Evolutionary conservation across 2,888 invertebrate species (phyloP), one percentile per base, ranked within the genome.

Genomic region (Proisotoma minuta): DNA sequence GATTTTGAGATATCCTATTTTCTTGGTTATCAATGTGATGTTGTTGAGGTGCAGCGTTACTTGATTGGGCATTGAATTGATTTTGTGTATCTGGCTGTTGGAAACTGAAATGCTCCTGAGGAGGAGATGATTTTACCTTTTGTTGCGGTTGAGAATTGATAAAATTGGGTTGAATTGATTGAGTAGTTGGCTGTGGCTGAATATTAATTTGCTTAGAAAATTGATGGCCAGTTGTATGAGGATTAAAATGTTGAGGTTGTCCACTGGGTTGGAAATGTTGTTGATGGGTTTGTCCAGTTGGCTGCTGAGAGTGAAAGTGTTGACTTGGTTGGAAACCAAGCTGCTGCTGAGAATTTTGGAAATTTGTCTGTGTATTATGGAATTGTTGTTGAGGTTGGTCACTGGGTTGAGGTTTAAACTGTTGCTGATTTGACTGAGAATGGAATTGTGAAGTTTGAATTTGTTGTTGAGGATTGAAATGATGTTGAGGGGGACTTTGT

Each of bases 51-150:
- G 39, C 28, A 22, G 43, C 26, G 24, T n/a, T 1, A 18, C 12
- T 22, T 26, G 48, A 50, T 26, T 28, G 62, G 34, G 50, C 59
- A 43, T 40, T 54, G 53, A 20, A 29, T 4, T 4, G n/a, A n/a
- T n/a, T n/a, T n/a, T n/a, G 43, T 49, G 15, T 43, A 51, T 39
- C 57, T 57, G 1, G 62, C 47, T 2, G 52, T 52, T 22, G 29
- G 43, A 43, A 57, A 52, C 24, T 49, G 62, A 2, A 57, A 57
- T 2, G 57, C 57, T 2, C 62, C 57, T 24, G 29, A 47, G 57
- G 22, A 51, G 61, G 23, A 57, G 34, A 28, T 48, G 12, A 28
- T 29, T 24, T 61, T 10, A 8, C 34, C 8, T 34, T 34, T 34
- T 34, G 34, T 34, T 53, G 59, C 5, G 27, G 53, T 43, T 18